phyloP scores from a whole-genome alignment of 1,140 invertebrate genomes.

The Neuroterus valhalla region DNA sequence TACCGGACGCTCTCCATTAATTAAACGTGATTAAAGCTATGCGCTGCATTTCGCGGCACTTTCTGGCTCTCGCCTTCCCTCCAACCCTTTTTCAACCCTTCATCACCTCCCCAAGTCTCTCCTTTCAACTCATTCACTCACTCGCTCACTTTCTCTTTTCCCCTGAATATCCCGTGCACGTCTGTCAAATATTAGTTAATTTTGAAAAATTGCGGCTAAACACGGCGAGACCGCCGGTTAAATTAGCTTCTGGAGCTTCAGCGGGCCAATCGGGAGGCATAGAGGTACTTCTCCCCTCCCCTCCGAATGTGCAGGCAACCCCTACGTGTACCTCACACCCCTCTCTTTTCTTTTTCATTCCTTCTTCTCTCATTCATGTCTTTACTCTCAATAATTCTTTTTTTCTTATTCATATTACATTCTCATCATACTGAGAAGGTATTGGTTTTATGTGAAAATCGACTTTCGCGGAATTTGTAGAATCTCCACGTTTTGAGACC shows the following conservation, averaged over 20 bases:
- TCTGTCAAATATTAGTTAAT: slow-evolving; percentile 71
- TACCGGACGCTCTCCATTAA: slow-evolving; percentile 44
- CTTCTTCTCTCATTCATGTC: slow-evolving; percentile 35
- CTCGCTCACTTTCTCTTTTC: not conserved
- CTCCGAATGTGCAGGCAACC: slow-evolving; percentile 32
- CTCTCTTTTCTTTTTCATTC: slow-evolving; percentile 10
- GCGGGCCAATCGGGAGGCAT: slow-evolving; percentile 64
- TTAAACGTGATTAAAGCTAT: slow-evolving; percentile 58
- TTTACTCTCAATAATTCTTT: not conserved
- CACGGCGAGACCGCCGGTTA: slow-evolving; percentile 38
- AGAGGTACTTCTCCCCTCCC: slow-evolving; percentile 49
- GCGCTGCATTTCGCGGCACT: slow-evolving; percentile 13
- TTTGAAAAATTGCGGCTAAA: slow-evolving; percentile 61
- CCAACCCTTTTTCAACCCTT: not conserved
- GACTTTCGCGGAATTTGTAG: too few species aligned
- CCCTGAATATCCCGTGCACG: slow-evolving; percentile 21
- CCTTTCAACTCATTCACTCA: not conserved
- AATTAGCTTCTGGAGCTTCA: slow-evolving; percentile 63
- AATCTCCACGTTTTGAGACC: too few species aligned
- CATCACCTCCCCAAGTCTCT: not conserved
- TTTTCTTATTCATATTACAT: too few species aligned
- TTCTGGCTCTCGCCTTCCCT: not conserved
- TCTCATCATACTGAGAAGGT: too few species aligned
- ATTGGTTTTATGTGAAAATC: too few species aligned
- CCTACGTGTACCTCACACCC: not conserved